Base-by-base conservation (phyloP, 2,888 invertebrate genomes). In the Graphium colonna region DNA sequence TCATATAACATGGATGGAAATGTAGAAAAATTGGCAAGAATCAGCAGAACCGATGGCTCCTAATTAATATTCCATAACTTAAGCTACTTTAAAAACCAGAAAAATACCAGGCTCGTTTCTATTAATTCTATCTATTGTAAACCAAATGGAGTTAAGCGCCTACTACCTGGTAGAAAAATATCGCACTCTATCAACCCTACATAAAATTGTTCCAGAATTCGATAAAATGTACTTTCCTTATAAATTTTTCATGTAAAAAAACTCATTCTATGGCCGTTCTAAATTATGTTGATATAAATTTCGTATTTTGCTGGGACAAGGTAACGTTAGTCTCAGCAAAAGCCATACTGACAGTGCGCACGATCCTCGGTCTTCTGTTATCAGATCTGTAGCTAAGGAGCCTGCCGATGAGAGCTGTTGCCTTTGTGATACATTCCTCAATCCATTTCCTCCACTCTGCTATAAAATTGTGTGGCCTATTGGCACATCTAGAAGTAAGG, bases 91-190 rank as follows among this genome's bases (percentile, higher is more conserved):
- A 66, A 77, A 53, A 82, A 77, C 77, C 71, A 82, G 69, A 69
- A 73, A 68, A 77, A 75, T 73, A 79, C 79, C 82, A 83, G 85
- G 80, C 79, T 69, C 64, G 69, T 64, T 60, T 69, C 82, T 83
- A 82, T 78, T 63, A 69, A 63, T 55, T 75, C 82, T 83, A 86
- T 73, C 82, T 85, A 84, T 77, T 67, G 62, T 62, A 75, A 84
- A 82, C 73, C 70, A 82, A 79, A 79, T 75, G 63, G 69, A 69
- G 77, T 71, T 70, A 88, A 87, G 87, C 86, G 75, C 82, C 80
- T 83, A 79, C 77, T 69, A 75, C 81, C 82, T 82, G 82, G 76
- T 82, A 80, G 69, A 83, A 86, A 85, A 85, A 85, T 84, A 81
- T 78, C 74, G 66, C 63, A 77, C 68, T 77, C 80, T 84, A 82